Evolutionary conservation across 2,113 vertebrate species (phyloP).

Genomic region (Gadus chalcogrammus): DNA sequence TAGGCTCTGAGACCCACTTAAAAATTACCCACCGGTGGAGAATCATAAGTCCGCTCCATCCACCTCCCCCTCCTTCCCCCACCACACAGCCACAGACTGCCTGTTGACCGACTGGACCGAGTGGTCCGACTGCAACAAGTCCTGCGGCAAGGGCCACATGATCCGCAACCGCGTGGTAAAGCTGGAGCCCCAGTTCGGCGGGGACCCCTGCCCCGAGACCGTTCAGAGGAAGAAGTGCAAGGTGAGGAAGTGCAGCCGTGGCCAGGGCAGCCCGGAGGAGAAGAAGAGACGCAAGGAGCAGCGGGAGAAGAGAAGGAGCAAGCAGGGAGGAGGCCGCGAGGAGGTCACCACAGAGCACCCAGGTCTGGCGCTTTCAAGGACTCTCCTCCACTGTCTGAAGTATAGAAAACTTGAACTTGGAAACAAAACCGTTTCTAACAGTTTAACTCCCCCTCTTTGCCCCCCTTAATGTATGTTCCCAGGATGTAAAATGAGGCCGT

Average conservation of each 20-base stretch:
- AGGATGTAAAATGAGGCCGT: constrained; percentile 95
- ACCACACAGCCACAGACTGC: constrained; percentile 83
- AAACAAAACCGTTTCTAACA: too few relatives aligned
- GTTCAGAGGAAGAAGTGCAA: constrained; percentile 93
- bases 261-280: constrained; percentile 78
- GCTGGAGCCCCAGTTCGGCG: constrained; percentile 94
- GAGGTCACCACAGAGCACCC: constrained; percentile 78
- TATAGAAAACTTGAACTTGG: too few relatives aligned
- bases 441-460: neutral
- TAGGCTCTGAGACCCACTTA: too few relatives aligned
- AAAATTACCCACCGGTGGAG: too few relatives aligned
- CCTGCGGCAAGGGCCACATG: constrained; percentile 93
- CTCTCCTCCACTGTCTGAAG: too few relatives aligned
- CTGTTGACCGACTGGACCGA: constrained; percentile 90
- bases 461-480: constrained; percentile 6
- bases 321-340: constrained; percentile 70
- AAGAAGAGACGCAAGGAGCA: constrained; percentile 89
- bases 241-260: constrained; percentile 85
- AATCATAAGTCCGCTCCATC: too few relatives aligned
- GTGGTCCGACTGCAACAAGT: constrained; percentile 97
- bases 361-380: constrained; percentile 66
- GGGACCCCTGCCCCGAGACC: constrained; percentile 84
- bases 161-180: constrained; percentile 89
- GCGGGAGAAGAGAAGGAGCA: constrained; percentile 85
- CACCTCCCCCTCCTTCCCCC: neutral